phyloP scores from a whole-genome alignment of 2,113 vertebrate species.

The Smithornis capensis region DNA sequence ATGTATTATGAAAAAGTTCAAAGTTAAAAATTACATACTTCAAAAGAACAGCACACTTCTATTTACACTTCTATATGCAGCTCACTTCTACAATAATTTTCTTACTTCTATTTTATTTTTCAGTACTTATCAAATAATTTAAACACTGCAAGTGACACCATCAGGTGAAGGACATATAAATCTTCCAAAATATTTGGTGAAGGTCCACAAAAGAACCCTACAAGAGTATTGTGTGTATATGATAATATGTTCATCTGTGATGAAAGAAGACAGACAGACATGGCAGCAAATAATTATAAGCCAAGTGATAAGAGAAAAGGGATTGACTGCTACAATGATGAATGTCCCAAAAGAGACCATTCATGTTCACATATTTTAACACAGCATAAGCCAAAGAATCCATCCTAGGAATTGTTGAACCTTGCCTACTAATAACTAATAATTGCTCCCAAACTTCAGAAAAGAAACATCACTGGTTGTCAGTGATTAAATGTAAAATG shows the following conservation, averaged over 20 bases:
- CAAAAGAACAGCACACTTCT: neutral
- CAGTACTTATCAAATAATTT: neutral
- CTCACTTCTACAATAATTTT: neutral
- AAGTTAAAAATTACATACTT: neutral
- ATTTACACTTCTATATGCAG: too few relatives aligned
- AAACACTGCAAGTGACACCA: neutral
- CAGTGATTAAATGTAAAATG: neutral
- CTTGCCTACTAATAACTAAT: neutral
- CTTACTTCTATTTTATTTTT: neutral
- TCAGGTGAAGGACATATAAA: neutral
- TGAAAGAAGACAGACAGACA: neutral
- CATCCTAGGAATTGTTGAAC: neutral
- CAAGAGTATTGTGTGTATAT: neutral
- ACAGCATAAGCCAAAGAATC: neutral
- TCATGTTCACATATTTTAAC: neutral
- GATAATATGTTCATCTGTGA: neutral
- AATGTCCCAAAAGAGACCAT: neutral
- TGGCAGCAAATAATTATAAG: neutral
- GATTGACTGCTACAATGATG: neutral
- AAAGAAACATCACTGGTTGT: neutral
- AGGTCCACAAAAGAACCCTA: neutral
- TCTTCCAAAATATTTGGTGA: neutral
- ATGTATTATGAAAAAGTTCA: neutral
- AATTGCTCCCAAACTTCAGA: neutral
- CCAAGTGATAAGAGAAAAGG: neutral